Conservation (phyloP, 2,888 invertebrate species). For the Thecocarcelia acutangulata region DNA sequence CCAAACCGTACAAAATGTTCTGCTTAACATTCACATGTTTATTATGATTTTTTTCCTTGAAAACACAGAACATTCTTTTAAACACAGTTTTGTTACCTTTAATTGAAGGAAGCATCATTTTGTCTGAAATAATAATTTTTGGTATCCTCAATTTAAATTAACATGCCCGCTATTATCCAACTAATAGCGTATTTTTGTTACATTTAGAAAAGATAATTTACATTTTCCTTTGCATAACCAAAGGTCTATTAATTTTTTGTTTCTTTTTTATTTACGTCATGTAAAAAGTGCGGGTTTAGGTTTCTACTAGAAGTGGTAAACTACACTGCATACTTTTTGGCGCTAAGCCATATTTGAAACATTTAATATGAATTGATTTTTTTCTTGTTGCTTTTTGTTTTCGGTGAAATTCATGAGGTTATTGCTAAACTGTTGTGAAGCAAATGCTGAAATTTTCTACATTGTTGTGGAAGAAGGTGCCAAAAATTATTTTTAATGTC, state of each 20-base stretch:
- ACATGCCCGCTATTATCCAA: constrained; percentile 20
- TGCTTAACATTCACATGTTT: too few species aligned
- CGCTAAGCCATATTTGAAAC: constrained; percentile 59
- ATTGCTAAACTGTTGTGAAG: constrained; percentile 36
- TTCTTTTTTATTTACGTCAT: background rate
- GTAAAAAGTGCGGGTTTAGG: background rate
- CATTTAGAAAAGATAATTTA: constrained; percentile 52
- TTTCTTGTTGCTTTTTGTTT: constrained; percentile 7
- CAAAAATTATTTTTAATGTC: constrained; percentile 50
- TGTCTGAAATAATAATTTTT: constrained; percentile 13
- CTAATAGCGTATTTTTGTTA: constrained; percentile 40
- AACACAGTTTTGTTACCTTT: too few species aligned
- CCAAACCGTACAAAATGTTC: too few species aligned
- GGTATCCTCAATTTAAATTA: constrained; percentile 9
- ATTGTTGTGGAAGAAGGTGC: constrained; percentile 47
- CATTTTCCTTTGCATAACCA: constrained; percentile 47
- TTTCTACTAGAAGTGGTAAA: constrained; percentile 8
- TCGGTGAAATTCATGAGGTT: constrained; percentile 11
- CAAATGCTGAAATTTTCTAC: constrained; percentile 28
- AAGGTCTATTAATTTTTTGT: background rate
- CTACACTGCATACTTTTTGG: constrained; percentile 50
- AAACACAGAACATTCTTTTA: too few species aligned
- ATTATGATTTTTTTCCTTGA: too few species aligned
- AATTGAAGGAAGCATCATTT: background rate
- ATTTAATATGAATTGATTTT: constrained; percentile 62